Evolutionary conservation across 2,797 vertebrate genomes (phyloP).

Genomic region (Basileuterus tristriatus): DNA sequence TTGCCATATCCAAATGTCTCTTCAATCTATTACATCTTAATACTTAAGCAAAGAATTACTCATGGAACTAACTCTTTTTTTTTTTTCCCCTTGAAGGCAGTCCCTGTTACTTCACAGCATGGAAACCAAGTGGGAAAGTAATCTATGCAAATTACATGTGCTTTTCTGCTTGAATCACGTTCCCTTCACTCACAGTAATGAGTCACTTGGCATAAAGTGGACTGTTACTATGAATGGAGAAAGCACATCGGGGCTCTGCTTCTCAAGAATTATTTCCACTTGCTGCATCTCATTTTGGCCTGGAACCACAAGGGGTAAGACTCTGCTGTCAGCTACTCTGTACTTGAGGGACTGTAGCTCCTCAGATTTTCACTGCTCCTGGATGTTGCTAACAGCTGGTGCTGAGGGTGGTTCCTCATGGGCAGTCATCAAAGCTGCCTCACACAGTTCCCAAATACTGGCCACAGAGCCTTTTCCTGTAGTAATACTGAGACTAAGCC

Average conservation of each 20-base stretch:
- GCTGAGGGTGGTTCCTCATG: background rate
- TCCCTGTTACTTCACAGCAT: background rate
- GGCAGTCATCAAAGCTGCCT: background rate
- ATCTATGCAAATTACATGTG: conserved; percentile 54
- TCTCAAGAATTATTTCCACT: conserved; percentile 33
- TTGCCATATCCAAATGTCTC: background rate
- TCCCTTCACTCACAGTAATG: conserved; percentile 37
- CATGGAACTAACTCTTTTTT: background rate
- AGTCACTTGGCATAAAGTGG: conserved; percentile 54
- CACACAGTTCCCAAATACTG: background rate
- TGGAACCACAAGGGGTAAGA: background rate
- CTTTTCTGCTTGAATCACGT: conserved; percentile 58
- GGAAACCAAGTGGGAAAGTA: conserved; percentile 48
- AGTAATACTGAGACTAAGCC: background rate
- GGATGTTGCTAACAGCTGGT: background rate
- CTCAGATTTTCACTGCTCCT: background rate
- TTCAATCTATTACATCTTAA: background rate
- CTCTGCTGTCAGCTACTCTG: background rate
- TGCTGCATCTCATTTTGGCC: conserved; percentile 27
- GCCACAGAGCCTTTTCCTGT: background rate
- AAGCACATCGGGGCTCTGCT: conserved; percentile 17
- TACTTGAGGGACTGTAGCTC: background rate
- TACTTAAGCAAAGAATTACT: background rate
- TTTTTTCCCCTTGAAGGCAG: background rate
- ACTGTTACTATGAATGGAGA: conserved; percentile 46